Evolutionary conservation across 2,888 invertebrate genomes (phyloP).

Genomic region (Clusia tigrina): DNA sequence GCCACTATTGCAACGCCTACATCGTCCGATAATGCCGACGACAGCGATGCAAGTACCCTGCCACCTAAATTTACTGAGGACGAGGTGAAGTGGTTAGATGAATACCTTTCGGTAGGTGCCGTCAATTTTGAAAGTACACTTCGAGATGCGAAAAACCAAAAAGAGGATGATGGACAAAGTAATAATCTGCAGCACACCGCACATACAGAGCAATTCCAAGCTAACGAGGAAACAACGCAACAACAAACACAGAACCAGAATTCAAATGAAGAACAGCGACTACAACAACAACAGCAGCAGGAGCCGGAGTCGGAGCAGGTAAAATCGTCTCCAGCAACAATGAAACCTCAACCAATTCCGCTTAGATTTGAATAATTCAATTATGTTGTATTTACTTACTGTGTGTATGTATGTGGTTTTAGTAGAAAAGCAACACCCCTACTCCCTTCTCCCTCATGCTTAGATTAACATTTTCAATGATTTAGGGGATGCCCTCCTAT

Average conservation of each 20-base stretch:
- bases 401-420: no score
- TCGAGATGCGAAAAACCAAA: constrained; percentile 22
- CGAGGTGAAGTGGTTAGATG: constrained; percentile 61
- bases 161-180: constrained; percentile 15
- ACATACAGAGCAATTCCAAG: not conserved
- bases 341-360: no score
- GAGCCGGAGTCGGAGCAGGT: constrained; percentile 6
- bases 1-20: constrained; percentile 20
- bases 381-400: no score
- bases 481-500: no score
- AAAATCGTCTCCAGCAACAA: no score
- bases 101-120: constrained; percentile 59
- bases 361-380: no score
- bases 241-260: constrained; percentile 14
- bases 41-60: constrained; percentile 32
- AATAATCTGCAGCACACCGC: constrained; percentile 15
- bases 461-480: no score
- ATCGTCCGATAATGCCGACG: constrained; percentile 15
- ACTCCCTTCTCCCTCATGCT: no score
- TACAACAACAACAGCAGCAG: constrained; percentile 2
- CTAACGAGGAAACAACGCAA: not conserved
- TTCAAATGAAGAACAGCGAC: not conserved
- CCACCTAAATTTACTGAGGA: constrained; percentile 51
- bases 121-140: constrained; percentile 53
- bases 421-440: no score